Conservation (phyloP, 2,888 invertebrate species). For the Caenorhabditis sp. region DNA sequence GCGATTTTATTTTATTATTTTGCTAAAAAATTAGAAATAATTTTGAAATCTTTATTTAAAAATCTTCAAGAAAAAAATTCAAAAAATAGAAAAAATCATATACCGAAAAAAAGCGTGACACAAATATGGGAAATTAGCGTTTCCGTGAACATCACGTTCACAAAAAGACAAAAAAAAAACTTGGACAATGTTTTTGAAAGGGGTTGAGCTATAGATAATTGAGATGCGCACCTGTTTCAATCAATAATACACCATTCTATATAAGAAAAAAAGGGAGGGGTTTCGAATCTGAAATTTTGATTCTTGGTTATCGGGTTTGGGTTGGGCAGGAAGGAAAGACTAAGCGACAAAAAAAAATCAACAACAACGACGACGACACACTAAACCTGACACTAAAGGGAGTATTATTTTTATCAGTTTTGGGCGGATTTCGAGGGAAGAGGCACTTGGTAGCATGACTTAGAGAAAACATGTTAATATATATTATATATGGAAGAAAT, state of each 20-base stretch:
- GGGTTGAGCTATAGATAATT: constrained; percentile 8
- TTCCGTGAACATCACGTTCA: not conserved
- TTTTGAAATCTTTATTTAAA: not conserved
- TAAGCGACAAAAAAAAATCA: not conserved
- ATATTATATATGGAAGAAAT: not conserved
- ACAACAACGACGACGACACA: not conserved
- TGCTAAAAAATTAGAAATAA: too few relatives aligned
- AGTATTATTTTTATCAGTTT: not conserved
- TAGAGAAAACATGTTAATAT: not conserved
- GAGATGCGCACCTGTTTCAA: constrained; percentile 7
- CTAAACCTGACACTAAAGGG: not conserved
- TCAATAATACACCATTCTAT: constrained; percentile 6
- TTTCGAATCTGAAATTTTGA: constrained; percentile 6
- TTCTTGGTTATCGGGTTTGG: not conserved
- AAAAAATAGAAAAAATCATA: constrained; percentile 1
- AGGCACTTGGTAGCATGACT: constrained; percentile 1
- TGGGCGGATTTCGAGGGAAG: not conserved
- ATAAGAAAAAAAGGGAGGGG: not conserved
- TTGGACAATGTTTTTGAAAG: too few relatives aligned
- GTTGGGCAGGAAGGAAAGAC: not conserved
- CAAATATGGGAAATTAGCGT: constrained; percentile 3
- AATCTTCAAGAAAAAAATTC: not conserved
- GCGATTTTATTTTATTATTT: too few relatives aligned
- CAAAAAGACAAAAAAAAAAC: not conserved
- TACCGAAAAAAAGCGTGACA: constrained; percentile 4